Conservation (phyloP, 2,797 vertebrate genomes). For the Sebastolobus altivelis region DNA sequence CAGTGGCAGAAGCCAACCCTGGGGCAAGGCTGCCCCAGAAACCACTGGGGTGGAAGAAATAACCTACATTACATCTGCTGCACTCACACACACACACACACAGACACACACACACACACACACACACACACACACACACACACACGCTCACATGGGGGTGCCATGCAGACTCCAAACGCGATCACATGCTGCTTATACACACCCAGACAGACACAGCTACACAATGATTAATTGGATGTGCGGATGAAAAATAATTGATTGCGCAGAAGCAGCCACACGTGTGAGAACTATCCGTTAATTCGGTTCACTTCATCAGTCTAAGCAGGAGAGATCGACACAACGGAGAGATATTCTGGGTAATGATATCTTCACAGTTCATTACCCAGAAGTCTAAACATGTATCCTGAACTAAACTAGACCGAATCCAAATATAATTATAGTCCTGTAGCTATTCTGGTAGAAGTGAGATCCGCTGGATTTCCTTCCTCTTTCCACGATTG, state of each 20-base stretch:
- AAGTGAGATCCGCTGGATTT: background rate
- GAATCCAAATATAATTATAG: background rate
- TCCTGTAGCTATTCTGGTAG: background rate
- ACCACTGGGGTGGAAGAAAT: constrained; percentile 77
- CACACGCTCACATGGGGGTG: background rate
- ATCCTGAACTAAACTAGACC: background rate
- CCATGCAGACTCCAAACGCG: constrained; percentile 10
- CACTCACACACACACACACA: constrained; percentile 18
- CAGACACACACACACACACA: too few species aligned
- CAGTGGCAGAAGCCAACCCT: constrained; percentile 40
- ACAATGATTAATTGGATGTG: constrained; percentile 1
- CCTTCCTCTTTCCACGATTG: background rate
- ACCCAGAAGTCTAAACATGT: background rate
- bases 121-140: constrained; percentile 15
- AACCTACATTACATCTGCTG: constrained; percentile 75
- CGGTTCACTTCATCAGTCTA: background rate
- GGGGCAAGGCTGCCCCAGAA: constrained; percentile 75
- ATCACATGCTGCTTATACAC: background rate
- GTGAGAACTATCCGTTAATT: constrained; percentile 13
- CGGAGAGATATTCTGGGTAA: background rate
- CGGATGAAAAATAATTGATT: constrained; percentile 40
- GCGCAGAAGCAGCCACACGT: constrained; percentile 23
- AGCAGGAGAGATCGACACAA: background rate
- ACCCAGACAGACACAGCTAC: constrained; percentile 16
- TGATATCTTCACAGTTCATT: background rate